Evolutionary conservation across 2,113 vertebrate species (phyloP).

Genomic region (Anseranas semipalmata): DNA sequence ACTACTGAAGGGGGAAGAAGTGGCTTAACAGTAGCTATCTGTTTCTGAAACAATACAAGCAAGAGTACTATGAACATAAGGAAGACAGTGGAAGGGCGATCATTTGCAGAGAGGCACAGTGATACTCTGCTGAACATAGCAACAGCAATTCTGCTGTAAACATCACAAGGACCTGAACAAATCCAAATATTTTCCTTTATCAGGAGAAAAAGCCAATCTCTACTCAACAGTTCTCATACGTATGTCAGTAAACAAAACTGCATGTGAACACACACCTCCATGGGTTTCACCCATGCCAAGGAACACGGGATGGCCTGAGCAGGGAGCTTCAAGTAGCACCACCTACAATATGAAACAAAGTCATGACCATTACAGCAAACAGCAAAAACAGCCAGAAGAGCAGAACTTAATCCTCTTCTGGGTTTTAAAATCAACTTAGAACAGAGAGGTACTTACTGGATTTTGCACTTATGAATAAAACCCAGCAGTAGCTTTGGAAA

Average conservation of each 20-base stretch:
- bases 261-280: constrained; percentile 67
- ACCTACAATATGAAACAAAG: constrained; percentile 73
- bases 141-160: neutral
- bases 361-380: neutral
- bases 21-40: neutral
- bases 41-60: neutral
- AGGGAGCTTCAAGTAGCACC: constrained; percentile 86
- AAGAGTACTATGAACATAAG: neutral
- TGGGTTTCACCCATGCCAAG: constrained; percentile 85
- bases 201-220: neutral
- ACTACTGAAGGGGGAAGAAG: neutral
- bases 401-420: neutral
- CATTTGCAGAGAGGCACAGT: neutral
- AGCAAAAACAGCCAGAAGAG: neutral
- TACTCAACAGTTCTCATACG: neutral
- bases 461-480: neutral
- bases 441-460: neutral
- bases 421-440: neutral
- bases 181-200: neutral
- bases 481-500: neutral
- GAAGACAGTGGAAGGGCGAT: neutral
- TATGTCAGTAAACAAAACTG: neutral
- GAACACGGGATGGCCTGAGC: constrained; percentile 90
- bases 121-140: neutral
- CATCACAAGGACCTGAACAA: neutral